Percentiles rank a stretch among this genome's conserved stretches.
Conservation (phyloP, 2,113 vertebrate genomes). For the Serranochromis macrocephalus region DNA sequence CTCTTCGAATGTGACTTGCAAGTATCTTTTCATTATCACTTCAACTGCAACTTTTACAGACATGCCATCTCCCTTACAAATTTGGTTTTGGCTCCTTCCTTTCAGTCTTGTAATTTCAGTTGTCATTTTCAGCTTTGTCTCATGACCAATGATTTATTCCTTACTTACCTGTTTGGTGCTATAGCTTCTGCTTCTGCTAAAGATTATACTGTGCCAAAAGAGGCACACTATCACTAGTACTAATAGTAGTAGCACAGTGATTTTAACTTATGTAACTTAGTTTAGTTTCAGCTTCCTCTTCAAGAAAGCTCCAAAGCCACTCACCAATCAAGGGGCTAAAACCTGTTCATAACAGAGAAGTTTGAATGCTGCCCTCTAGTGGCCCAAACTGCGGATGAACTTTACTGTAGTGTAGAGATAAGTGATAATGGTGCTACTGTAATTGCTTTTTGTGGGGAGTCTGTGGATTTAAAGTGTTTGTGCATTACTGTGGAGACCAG, state of each 20-base stretch:
- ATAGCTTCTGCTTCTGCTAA: not conserved
- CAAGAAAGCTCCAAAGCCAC: not conserved
- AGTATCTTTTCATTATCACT: not conserved
- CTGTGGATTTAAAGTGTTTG: not conserved
- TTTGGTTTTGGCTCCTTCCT: not conserved
- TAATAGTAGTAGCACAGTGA: not conserved
- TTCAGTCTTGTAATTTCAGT: not conserved
- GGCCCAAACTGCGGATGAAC: not conserved
- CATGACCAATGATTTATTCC: not conserved
- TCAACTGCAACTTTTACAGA: not conserved
- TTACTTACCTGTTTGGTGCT: not conserved
- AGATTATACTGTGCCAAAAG: not conserved
- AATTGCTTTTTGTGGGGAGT: not conserved
- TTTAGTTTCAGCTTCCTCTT: not conserved
- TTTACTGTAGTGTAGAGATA: not conserved
- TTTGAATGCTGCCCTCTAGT: conserved; percentile 25
- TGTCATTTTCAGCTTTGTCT: not conserved
- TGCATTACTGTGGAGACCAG: not conserved
- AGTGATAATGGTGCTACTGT: not conserved
- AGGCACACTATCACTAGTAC: not conserved
- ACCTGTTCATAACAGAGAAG: not conserved
- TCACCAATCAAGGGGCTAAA: not conserved
- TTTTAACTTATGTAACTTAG: not conserved
- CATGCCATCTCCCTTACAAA: not conserved
- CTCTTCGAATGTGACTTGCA: not conserved